Conservation (phyloP, 1,140 invertebrate genomes). For the Atta colombica region DNA sequence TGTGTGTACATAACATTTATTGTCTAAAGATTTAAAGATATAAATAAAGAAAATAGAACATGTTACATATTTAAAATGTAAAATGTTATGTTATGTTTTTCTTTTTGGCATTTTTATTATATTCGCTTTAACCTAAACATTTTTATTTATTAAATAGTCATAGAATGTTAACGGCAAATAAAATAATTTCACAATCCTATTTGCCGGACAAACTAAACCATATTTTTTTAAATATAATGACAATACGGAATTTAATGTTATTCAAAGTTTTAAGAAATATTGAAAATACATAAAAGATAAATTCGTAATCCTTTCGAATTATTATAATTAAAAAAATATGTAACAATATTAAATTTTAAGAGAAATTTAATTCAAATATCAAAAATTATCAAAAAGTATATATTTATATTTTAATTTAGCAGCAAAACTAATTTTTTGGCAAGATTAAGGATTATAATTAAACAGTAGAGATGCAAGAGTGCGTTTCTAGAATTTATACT, state of each 20-base stretch:
- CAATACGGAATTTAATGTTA: not conserved
- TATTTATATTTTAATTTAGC: not conserved
- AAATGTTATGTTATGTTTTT: no score
- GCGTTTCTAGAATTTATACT: not conserved
- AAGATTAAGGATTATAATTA: not conserved
- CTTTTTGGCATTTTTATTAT: no score
- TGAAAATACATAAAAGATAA: not conserved
- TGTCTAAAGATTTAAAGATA: no score
- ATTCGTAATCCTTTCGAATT: not conserved
- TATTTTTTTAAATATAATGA: no score
- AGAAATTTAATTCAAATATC: not conserved
- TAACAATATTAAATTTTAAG: not conserved
- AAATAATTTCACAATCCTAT: not conserved
- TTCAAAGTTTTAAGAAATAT: not conserved
- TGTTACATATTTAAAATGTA: no score
- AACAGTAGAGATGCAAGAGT: not conserved
- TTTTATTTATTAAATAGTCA: no score
- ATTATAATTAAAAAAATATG: not conserved
- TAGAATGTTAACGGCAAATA: no score
- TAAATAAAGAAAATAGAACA: no score
- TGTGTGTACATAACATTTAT: no score
- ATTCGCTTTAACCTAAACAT: no score
- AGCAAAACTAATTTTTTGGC: not conserved
- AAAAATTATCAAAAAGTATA: not conserved
- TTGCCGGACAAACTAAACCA: not conserved